A percentile compares a stretch with the other conserved stretches of the same genome.
These are phyloP conservation scores for Pogonognathellus flavescens DNA, from an alignment of 1,140 invertebrate species.

Conservation along the genomic window DNA sequence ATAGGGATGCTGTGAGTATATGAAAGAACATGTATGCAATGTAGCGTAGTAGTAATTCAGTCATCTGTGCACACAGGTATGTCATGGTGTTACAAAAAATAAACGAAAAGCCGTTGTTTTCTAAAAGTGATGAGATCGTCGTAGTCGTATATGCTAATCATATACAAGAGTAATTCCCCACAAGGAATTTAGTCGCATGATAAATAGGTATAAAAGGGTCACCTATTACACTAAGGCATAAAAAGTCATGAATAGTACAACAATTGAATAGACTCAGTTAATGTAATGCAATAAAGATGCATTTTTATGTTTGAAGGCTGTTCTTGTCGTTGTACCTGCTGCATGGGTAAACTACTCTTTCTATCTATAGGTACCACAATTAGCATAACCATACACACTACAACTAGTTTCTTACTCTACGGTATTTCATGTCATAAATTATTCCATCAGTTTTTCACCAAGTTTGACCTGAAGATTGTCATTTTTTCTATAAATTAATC, in stretches of 20 bases:
- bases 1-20: too few species aligned
- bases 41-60: background rate
- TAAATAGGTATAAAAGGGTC: conserved; percentile 5
- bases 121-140: background rate
- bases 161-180: conserved; percentile 23
- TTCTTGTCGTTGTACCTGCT: background rate
- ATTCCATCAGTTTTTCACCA: too few species aligned
- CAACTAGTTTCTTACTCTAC: too few species aligned
- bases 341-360: background rate
- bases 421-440: too few species aligned
- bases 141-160: conserved; percentile 12
- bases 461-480: too few species aligned
- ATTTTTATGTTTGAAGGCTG: conserved; percentile 40
- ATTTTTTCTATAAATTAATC: too few species aligned
- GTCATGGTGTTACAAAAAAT: background rate
- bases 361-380: background rate
- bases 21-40: too few species aligned
- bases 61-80: background rate
- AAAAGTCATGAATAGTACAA: conserved; percentile 20
- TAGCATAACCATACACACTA: too few species aligned
- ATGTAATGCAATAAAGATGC: conserved; percentile 9
- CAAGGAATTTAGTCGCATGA: conserved; percentile 21
- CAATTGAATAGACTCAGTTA: background rate
- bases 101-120: conserved; percentile 23
- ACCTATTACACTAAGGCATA: conserved; percentile 24